Base-by-base conservation (phyloP, 92 coral and sea anemone genomes). In the Muricea muricata region DNA sequence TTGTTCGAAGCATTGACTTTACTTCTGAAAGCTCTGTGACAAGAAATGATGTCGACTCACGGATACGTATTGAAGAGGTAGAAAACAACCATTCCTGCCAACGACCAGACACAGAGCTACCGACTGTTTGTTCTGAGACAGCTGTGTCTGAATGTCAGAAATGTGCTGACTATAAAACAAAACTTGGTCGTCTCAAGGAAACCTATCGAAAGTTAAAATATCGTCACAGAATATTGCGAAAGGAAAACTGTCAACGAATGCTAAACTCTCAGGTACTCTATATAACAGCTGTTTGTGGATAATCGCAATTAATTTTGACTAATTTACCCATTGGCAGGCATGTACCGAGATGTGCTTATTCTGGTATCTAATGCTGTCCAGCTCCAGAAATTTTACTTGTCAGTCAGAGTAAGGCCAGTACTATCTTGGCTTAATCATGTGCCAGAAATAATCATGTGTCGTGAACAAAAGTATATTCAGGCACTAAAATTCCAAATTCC, bases 1-100 rank as follows among this genome's bases (percentile, higher is more conserved):
- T 73, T 73, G 60, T 73, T 73, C 79, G 48, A 35, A 73, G 79
- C 79, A 73, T 73, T 73, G 79, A 29, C 79, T 32, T 32, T 47
- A 34, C 10, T 33, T 25, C 28, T 39, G 31, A 29, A 73, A 73
- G 56, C 48, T 39, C 56, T 73, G 60, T 32, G 6, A 40, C 21
- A 10, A 73, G 15, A 23, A 73, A 73, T 46, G 79, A 54, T 39
- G 12, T 32, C 31, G 50, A 73, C 56, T 30, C 79, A n/a, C 60
- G 47, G 57, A 20, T 73, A 73, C 60, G 17, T 42, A 58, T 25
- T 73, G 79, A 73, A 24, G 50, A 73, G 45, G 58, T 41, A 39
- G 79, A 39, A 42, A 41, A 42, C 20, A 39, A 11, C 29, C 57
- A 73, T 20, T 52, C 48, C 20, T 39, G n/a, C n/a, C n/a, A n/a